Percentiles rank a stretch among this genome's conserved stretches.
Evolutionary conservation across 2,797 vertebrate species (phyloP).

Genomic region (Knipowitschia caucasica): DNA sequence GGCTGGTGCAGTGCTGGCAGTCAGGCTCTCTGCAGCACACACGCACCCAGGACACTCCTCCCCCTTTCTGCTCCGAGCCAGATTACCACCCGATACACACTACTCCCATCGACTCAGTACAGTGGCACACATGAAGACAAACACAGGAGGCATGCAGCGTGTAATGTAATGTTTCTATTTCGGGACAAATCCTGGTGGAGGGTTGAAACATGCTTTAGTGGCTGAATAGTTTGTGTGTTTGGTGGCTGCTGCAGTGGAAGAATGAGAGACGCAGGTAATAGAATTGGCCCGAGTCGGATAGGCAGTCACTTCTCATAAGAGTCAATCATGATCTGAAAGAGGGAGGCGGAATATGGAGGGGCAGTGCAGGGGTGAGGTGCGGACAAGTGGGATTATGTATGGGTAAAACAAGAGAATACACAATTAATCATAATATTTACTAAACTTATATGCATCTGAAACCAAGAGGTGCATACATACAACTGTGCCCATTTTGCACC

Average conservation of each 20-base stretch:
- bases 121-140: slow-evolving; percentile 27
- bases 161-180: slow-evolving; percentile 7
- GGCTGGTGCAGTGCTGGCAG: slow-evolving; percentile 69
- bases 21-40: slow-evolving; percentile 60
- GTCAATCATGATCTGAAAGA: slow-evolving; percentile 36
- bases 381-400: neutral
- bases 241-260: slow-evolving; percentile 24
- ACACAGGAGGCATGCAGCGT: slow-evolving; percentile 8
- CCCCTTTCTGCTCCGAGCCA: slow-evolving; percentile 19
- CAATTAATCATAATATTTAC: no score
- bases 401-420: slow-evolving; percentile 5
- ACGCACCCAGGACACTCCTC: slow-evolving; percentile 45
- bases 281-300: slow-evolving; percentile 58
- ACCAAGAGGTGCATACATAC: no score
- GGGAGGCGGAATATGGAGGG: slow-evolving; percentile 25
- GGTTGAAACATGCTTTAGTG: neutral
- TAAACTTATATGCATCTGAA: no score
- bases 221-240: slow-evolving; percentile 5
- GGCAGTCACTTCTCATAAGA: slow-evolving; percentile 66
- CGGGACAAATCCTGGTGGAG: neutral
- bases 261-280: slow-evolving; percentile 52
- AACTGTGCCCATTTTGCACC: no score
- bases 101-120: slow-evolving; percentile 50
- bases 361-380: slow-evolving; percentile 13
- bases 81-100: slow-evolving; percentile 46